phyloP scores from a whole-genome alignment of 2,888 invertebrate genomes.

The Cephonodes hylas region DNA sequence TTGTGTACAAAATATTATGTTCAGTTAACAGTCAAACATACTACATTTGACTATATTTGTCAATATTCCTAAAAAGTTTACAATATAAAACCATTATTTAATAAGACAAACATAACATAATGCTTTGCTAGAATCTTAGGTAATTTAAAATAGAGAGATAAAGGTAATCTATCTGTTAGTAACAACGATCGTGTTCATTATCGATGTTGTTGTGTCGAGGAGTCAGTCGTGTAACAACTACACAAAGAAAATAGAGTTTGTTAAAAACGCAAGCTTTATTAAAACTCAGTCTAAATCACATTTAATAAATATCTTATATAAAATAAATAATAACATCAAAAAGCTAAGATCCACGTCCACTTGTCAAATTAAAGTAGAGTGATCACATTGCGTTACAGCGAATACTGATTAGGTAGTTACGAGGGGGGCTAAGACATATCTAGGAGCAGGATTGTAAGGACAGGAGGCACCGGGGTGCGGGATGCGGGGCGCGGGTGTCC shows the following conservation, averaged over 20 bases:
- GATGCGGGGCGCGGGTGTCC: constrained; percentile 36
- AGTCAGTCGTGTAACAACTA: constrained; percentile 41
- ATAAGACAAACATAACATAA: background rate
- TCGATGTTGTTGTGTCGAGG: constrained; percentile 47
- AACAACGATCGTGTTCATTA: constrained; percentile 64
- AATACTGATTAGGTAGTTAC: constrained; percentile 72
- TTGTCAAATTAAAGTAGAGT: constrained; percentile 68
- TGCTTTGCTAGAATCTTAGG: background rate
- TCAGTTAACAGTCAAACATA: background rate
- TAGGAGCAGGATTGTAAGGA: background rate
- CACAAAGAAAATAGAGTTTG: constrained; percentile 61
- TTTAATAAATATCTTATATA: constrained; percentile 56
- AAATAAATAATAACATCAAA: constrained; percentile 59
- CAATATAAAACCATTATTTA: background rate
- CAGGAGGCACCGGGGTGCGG: constrained; percentile 33
- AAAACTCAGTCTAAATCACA: constrained; percentile 77
- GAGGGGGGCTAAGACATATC: constrained; percentile 18
- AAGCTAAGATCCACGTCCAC: constrained; percentile 68
- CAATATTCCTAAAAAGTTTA: background rate
- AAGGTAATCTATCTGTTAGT: constrained; percentile 50
- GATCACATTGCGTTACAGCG: constrained; percentile 70
- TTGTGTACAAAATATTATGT: no score
- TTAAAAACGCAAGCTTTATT: constrained; percentile 79
- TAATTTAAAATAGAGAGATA: background rate
- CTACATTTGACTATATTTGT: background rate